Evolutionary conservation across 2,888 invertebrate genomes (phyloP).

Genomic region (Antheraea yamamai): DNA sequence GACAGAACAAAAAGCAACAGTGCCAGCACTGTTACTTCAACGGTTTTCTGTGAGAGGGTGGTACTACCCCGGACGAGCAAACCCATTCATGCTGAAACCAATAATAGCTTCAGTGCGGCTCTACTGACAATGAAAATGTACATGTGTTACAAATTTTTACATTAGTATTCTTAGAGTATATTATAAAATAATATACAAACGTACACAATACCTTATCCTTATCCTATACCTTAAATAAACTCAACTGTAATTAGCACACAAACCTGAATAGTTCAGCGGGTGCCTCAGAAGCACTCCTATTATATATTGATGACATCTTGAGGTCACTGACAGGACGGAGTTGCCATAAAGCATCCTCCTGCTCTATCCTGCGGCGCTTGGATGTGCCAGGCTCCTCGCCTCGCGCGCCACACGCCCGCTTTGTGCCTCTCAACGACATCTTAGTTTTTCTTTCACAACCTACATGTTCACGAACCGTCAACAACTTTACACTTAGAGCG

Average conservation of each 20-base stretch:
- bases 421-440: conserved; percentile 80
- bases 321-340: conserved; percentile 92
- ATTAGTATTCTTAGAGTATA: neutral
- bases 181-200: neutral
- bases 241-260: conserved; percentile 48
- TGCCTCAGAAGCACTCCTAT: conserved; percentile 90
- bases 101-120: no score
- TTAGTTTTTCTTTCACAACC: conserved; percentile 61
- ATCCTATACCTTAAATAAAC: conserved; percentile 18
- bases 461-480: conserved; percentile 76
- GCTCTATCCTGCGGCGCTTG: conserved; percentile 73
- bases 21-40: no score
- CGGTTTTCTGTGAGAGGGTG: no score
- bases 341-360: conserved; percentile 86
- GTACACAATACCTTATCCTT: neutral
- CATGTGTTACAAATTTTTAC: neutral
- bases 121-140: neutral
- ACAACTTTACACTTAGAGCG: conserved; percentile 77
- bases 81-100: no score
- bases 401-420: conserved; percentile 71
- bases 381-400: conserved; percentile 71
- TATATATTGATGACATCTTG: conserved; percentile 94
- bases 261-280: conserved; percentile 91
- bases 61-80: no score
- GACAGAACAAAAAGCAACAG: no score